Conservation (phyloP, 2,113 vertebrate species). For the Otolemur garnettii region DNA sequence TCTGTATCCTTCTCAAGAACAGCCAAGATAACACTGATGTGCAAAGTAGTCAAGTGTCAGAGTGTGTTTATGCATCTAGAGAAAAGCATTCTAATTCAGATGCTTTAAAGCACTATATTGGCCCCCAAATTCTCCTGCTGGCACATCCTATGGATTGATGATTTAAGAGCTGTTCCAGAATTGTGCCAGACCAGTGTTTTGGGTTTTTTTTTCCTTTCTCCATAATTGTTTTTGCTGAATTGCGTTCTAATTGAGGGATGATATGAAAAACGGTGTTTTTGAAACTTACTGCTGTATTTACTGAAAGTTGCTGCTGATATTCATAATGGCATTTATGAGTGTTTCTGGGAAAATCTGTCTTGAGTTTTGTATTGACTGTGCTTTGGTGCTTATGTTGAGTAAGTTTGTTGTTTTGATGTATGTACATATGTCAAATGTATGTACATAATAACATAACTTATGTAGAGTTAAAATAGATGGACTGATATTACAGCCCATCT, state of each 20-base stretch:
- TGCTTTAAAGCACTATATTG: not conserved
- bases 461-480: not conserved
- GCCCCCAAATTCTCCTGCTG: not conserved
- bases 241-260: conserved; percentile 11
- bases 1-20: not conserved
- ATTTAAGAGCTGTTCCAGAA: not conserved
- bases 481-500: not conserved
- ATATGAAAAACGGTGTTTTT: conserved; percentile 50
- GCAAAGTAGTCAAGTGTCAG: not conserved
- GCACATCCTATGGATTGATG: not conserved
- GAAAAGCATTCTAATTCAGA: not conserved
- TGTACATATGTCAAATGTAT: no score
- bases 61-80: not conserved
- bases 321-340: not conserved
- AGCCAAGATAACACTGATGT: not conserved
- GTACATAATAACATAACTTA: not conserved
- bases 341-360: not conserved
- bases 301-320: not conserved
- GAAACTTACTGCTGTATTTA: not conserved
- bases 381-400: not conserved
- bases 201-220: not conserved
- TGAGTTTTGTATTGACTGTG: not conserved
- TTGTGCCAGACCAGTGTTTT: not conserved
- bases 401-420: not conserved
- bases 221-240: conserved; percentile 39